Conservation (phyloP, 92 coral and sea anemone genomes). For the Zoanthus sociatus region DNA sequence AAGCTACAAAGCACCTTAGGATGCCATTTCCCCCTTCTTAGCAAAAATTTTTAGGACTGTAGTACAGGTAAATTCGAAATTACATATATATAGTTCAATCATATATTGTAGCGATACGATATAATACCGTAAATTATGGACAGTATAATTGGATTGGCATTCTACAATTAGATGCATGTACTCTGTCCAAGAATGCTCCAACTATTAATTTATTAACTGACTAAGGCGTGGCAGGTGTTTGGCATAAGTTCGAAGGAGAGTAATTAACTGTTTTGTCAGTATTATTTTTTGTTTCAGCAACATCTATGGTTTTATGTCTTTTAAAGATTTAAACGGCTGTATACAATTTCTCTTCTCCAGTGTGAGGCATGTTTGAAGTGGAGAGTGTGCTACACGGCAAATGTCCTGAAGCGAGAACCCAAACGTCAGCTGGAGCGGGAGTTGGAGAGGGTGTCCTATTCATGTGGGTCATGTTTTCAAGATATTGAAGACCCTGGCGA, state of each 20-base stretch:
- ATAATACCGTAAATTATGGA: slow-evolving; percentile 24
- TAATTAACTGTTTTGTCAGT: slow-evolving; percentile 24
- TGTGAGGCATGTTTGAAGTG: slow-evolving; percentile 57
- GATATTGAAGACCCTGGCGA: slow-evolving; percentile 18
- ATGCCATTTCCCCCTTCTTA: slow-evolving; percentile 27
- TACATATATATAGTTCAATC: slow-evolving; percentile 22
- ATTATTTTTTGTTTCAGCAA: slow-evolving; percentile 4
- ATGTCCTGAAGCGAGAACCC: slow-evolving; percentile 15
- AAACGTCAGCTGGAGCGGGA: slow-evolving; percentile 49
- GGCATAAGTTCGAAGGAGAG: slow-evolving; percentile 10
- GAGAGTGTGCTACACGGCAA: slow-evolving; percentile 45
- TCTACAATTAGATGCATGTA: slow-evolving; percentile 19
- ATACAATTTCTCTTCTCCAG: slow-evolving; percentile 42
- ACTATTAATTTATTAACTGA: slow-evolving; percentile 26
- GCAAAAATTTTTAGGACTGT: slow-evolving; percentile 29
- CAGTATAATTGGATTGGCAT: slow-evolving; percentile 38
- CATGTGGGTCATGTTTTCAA: slow-evolving; percentile 46
- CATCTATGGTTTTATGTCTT: slow-evolving; percentile 9
- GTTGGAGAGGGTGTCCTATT: slow-evolving; percentile 40
- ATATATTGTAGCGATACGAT: slow-evolving; percentile 13
- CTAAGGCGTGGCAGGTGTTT: slow-evolving; percentile 25
- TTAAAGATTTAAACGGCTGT: slow-evolving; percentile 18
- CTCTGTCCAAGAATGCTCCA: slow-evolving; percentile 23
- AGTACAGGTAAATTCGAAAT: slow-evolving; percentile 31
- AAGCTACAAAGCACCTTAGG: slow-evolving; percentile 18